phyloP scores from a whole-genome alignment of 2,113 vertebrate species.

The Micromys minutus region DNA sequence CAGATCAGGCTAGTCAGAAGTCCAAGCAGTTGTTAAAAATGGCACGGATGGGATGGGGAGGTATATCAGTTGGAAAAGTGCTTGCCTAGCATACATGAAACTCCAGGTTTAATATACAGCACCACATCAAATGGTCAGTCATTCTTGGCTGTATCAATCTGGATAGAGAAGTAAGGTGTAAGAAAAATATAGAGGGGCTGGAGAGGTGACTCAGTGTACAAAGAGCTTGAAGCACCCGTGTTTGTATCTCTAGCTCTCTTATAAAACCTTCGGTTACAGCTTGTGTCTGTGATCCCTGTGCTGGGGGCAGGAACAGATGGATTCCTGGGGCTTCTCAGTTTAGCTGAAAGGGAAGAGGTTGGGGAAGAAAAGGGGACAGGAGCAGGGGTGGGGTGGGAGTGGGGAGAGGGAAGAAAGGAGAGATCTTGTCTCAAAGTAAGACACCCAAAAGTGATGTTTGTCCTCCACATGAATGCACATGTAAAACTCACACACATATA shows the following conservation, averaged over 20 bases:
- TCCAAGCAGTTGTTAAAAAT: constrained; percentile 33
- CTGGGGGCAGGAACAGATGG: not conserved
- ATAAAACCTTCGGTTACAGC: not conserved
- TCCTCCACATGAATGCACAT: too few species aligned
- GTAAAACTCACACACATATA: not conserved
- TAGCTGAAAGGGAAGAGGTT: not conserved
- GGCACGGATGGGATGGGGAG: not conserved
- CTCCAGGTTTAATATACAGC: not conserved
- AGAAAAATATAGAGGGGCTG: not conserved
- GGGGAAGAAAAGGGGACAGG: not conserved
- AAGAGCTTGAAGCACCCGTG: not conserved
- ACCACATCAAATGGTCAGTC: not conserved
- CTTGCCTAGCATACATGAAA: not conserved
- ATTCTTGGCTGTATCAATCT: not conserved
- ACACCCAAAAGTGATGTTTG: not conserved
- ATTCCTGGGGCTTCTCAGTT: not conserved
- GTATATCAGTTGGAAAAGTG: not conserved
- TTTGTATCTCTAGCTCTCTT: not conserved
- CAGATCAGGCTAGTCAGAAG: not conserved
- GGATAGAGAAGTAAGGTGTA: constrained; percentile 2
- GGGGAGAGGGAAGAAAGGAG: too few species aligned
- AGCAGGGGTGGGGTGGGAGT: too few species aligned
- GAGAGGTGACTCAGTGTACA: not conserved
- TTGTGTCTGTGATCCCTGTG: not conserved
- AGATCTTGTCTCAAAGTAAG: not conserved